Evolutionary conservation across 2,888 invertebrate genomes (phyloP).

Genomic region (Arctia plantaginis): DNA sequence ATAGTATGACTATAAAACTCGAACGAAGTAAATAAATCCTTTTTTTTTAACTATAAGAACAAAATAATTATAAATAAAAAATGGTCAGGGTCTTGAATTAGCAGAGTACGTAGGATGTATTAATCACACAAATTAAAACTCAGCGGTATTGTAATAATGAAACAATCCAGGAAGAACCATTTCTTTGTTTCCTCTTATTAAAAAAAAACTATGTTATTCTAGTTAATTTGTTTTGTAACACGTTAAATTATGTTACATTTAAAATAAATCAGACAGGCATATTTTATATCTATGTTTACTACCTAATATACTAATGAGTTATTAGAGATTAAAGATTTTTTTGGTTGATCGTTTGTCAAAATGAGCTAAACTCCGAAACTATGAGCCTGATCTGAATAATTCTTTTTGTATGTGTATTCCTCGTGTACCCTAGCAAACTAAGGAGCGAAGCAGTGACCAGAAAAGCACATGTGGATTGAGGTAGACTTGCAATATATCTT

Average conservation of each 20-base stretch:
- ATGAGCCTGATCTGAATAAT: neutral
- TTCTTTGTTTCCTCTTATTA: neutral
- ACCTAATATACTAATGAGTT: neutral
- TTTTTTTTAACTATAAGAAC: neutral
- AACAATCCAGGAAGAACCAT: neutral
- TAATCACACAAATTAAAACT: neutral
- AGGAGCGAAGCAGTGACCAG: neutral
- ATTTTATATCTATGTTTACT: neutral
- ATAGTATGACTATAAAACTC: neutral
- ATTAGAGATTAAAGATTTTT: neutral
- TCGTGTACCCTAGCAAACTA: neutral
- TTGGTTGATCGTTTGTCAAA: neutral
- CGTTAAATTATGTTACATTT: neutral
- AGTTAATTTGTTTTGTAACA: neutral
- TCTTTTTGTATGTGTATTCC: too few species aligned
- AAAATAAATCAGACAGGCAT: neutral
- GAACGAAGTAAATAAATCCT: neutral
- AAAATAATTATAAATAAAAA: neutral
- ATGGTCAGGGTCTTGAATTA: neutral
- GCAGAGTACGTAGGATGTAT: neutral
- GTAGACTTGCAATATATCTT: conserved; percentile 16
- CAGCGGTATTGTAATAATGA: neutral
- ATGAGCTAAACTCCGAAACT: neutral
- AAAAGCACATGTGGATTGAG: neutral
- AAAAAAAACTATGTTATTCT: neutral